Conservation (phyloP, 2,797 vertebrate species). For the Alectoris magna region DNA sequence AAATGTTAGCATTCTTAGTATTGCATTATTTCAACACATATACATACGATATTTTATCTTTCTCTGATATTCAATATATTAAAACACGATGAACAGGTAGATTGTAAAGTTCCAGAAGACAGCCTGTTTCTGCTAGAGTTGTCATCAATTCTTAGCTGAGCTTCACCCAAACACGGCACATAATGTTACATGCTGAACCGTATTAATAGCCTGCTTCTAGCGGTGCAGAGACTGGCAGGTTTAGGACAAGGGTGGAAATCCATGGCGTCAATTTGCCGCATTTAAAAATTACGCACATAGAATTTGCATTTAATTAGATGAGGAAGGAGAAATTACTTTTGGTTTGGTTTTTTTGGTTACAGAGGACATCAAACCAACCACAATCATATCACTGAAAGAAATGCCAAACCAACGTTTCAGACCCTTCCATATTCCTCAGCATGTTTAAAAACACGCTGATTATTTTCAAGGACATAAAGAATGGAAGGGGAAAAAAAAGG, state of each 20-base stretch:
- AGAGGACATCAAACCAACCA: constrained; percentile 44
- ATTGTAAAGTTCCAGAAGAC: background rate
- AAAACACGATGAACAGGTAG: background rate
- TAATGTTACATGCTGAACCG: background rate
- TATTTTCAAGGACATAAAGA: constrained; percentile 19
- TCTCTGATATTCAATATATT: background rate
- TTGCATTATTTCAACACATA: constrained; percentile 20
- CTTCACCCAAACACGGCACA: background rate
- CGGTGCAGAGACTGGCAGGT: background rate
- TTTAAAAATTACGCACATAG: background rate
- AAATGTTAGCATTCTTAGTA: constrained; percentile 51
- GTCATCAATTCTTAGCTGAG: background rate
- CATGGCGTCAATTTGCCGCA: background rate
- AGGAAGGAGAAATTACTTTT: constrained; percentile 40
- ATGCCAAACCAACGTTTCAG: constrained; percentile 48
- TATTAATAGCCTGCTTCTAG: background rate
- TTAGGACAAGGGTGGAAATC: background rate
- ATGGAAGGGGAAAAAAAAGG: background rate
- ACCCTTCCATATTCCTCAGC: background rate
- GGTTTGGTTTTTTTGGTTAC: background rate
- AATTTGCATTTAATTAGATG: constrained; percentile 42
- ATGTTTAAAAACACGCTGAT: constrained; percentile 5
- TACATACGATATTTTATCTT: background rate
- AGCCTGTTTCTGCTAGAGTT: background rate
- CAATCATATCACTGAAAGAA: background rate